Evolutionary conservation across 2,113 vertebrate species (phyloP).

Genomic region (Aptenodytes patagonicus): DNA sequence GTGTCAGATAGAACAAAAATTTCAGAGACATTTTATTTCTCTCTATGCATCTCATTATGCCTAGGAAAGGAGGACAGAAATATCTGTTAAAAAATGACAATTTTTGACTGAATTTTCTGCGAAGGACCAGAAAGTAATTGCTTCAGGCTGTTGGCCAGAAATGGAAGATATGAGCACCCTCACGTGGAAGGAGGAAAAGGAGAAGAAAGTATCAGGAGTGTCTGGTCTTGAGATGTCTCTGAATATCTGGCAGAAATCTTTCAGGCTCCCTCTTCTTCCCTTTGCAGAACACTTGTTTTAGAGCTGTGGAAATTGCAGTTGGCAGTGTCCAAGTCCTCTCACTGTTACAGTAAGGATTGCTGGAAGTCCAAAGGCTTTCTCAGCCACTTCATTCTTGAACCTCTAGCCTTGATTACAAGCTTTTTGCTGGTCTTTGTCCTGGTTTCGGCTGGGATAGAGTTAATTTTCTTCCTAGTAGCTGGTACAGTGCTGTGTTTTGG

Average conservation of each 20-base stretch:
- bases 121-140: neutral
- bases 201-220: neutral
- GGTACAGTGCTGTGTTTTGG: no score
- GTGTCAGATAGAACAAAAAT: neutral
- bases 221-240: neutral
- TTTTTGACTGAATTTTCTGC: neutral
- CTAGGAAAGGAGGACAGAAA: neutral
- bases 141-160: neutral
- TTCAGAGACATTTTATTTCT: neutral
- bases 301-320: neutral
- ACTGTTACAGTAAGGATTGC: neutral
- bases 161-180: neutral
- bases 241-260: neutral
- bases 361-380: neutral
- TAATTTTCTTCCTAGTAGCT: no score
- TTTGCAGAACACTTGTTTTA: neutral
- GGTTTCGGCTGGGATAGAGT: no score
- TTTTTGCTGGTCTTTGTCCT: neutral
- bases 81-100: neutral
- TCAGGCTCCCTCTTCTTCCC: neutral
- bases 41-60: neutral
- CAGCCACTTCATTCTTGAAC: neutral
- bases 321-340: neutral
- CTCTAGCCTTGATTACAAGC: neutral
- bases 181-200: neutral